Evolutionary conservation across 2,797 vertebrate genomes (phyloP), one percentile per base, ranked within the genome.

Genomic region (Percopsis omiscomaycus): DNA sequence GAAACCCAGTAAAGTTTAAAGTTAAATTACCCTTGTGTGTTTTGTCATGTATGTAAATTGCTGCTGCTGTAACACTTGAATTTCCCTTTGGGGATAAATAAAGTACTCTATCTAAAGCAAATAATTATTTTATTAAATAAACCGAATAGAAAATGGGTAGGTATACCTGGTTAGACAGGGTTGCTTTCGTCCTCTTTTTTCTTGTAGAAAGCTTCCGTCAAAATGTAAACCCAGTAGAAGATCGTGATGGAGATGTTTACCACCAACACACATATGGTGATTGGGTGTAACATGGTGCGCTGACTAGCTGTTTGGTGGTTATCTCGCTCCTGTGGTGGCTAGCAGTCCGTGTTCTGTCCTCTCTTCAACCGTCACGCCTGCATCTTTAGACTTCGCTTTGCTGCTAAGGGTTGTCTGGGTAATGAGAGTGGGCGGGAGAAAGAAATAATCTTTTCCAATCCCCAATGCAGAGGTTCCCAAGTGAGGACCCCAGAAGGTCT

Each of bases 201-300:
- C 57, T 66, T 76, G 49, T 64, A 47, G 59, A 83, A 84, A 32
- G 59, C 68, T 48, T 84, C 79, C 1, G 63, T 72, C 64, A 88
- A 61, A 51, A 88, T 76, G 71, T 76, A 85, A 48, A 61, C 53
- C 86, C 86, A 88, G 73, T 84, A 85, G 45, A 76, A 32, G 14
- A 81, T 64, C 15, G 86, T 81, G 16, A 86, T 78, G 53, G 76
- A 77, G 3, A 79, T 75, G 70, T 88, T 86, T 64, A 82, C 49
- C n/a, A 66, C 72, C 16, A 86, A 56, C 3, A 88, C 78, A 11
- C 64, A 78, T 14, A 86, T 77, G 73, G 84, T 75, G 8, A 88
- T 58, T 0, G 84, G 82, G 49, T 88, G 84, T 59, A 86, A 37
- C 81, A 82, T 87, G 64, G 37, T 69, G 76, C 30, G 14, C 48